Evolutionary conservation across 2,797 vertebrate genomes (phyloP).

Genomic region (Staurois parvus): DNA sequence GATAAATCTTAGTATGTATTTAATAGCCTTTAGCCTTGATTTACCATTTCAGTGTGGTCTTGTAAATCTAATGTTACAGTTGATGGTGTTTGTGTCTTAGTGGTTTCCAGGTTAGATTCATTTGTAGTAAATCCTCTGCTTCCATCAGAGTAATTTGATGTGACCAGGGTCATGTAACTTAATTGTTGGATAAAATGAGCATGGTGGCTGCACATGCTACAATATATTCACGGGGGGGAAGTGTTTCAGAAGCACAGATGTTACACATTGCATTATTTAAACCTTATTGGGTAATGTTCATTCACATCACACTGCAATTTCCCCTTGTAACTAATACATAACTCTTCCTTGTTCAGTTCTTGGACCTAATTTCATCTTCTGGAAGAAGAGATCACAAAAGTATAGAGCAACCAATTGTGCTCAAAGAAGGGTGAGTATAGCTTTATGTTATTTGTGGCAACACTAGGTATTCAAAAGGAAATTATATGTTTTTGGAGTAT

Average conservation of each 20-base stretch:
- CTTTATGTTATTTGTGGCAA: neutral
- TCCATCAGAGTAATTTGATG: neutral
- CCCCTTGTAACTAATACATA: neutral
- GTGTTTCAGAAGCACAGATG: neutral
- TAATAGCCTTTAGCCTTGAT: neutral
- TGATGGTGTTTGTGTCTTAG: neutral
- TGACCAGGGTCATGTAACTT: neutral
- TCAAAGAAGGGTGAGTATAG: constrained; percentile 94
- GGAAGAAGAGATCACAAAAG: constrained; percentile 96
- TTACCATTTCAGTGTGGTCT: neutral
- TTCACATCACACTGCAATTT: constrained; percentile 7
- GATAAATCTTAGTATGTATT: neutral
- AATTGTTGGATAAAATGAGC: constrained; percentile 29
- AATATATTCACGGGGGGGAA: constrained; percentile 18
- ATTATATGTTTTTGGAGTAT: too few relatives aligned
- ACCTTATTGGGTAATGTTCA: constrained; percentile 17
- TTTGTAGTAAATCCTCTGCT: neutral
- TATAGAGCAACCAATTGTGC: constrained; percentile 95
- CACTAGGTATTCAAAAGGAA: neutral
- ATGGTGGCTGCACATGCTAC: neutral
- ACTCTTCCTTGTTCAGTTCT: constrained; percentile 79
- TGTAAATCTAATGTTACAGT: neutral
- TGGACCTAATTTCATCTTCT: constrained; percentile 97
- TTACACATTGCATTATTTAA: neutral
- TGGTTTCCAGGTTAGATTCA: neutral